A percentile compares a stretch with the other conserved stretches of the same genome.
Conservation (phyloP, 2,888 invertebrate genomes). For the Tenodera sinensis region DNA sequence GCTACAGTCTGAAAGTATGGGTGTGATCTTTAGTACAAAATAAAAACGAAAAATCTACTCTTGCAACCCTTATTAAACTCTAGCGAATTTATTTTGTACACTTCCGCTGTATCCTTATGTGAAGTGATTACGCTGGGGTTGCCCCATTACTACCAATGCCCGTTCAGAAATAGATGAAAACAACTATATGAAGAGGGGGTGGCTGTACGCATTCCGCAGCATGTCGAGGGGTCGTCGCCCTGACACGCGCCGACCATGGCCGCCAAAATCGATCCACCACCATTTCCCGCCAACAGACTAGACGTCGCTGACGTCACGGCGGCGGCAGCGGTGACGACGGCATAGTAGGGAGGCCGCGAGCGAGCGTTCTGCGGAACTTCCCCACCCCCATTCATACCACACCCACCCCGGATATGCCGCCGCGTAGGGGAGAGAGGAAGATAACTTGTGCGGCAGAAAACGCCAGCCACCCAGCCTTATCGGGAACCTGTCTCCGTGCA, state of each 20-base stretch:
- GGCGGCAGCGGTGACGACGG: conserved; percentile 36
- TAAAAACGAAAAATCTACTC: too few relatives aligned
- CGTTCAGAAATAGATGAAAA: not conserved
- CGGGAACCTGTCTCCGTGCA: too few relatives aligned
- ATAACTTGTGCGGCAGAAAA: not conserved
- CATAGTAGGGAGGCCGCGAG: conserved; percentile 44
- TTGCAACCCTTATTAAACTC: too few relatives aligned
- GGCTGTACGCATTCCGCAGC: not conserved
- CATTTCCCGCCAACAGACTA: not conserved
- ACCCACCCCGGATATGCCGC: not conserved
- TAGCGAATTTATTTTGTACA: too few relatives aligned
- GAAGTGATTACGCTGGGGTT: too few relatives aligned
- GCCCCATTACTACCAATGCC: not conserved
- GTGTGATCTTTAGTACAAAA: too few relatives aligned
- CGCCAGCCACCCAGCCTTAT: too few relatives aligned
- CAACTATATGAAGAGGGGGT: not conserved
- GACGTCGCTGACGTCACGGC: not conserved
- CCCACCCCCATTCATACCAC: conserved; percentile 5
- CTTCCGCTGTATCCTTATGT: too few relatives aligned
- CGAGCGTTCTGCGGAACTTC: conserved; percentile 25
- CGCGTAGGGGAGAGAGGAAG: not conserved
- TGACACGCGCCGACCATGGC: conserved; percentile 20
- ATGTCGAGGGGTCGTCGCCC: conserved; percentile 11
- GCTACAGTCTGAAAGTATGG: too few relatives aligned
- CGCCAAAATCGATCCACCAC: conserved; percentile 1